Evolutionary conservation across 2,888 invertebrate genomes (phyloP).

Genomic region (Timema cristinae): DNA sequence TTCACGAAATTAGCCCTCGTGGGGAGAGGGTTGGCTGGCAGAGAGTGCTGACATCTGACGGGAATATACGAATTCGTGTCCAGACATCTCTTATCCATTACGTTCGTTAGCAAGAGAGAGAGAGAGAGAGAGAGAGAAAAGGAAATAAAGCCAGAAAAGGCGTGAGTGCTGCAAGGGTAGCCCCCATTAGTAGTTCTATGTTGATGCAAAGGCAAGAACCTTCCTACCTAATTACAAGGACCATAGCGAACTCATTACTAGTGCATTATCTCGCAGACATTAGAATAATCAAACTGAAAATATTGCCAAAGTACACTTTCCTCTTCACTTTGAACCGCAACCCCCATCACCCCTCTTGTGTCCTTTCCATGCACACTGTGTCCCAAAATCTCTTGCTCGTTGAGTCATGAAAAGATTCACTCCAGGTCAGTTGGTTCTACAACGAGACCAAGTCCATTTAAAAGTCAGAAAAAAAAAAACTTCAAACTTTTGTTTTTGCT

Average conservation of each 20-base stretch:
- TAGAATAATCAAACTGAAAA: slow-evolving; percentile 24
- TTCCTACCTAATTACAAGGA: slow-evolving; percentile 20
- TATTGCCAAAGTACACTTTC: slow-evolving; percentile 8
- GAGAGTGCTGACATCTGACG: slow-evolving; percentile 24
- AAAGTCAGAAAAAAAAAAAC: no score
- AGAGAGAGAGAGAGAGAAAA: slow-evolving; percentile 13
- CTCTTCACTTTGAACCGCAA: neutral
- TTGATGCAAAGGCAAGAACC: neutral
- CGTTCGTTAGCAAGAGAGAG: slow-evolving; percentile 21
- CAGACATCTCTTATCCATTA: slow-evolving; percentile 32
- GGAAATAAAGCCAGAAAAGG: slow-evolving; percentile 18
- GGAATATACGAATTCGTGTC: slow-evolving; percentile 26
- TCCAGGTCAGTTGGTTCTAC: no score
- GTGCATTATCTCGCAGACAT: slow-evolving; percentile 27
- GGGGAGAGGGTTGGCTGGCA: slow-evolving; percentile 15
- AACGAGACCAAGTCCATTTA: no score
- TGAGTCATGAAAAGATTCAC: no score
- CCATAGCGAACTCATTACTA: slow-evolving; percentile 27
- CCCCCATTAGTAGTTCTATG: slow-evolving; percentile 12
- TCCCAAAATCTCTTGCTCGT: no score
- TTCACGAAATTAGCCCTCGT: slow-evolving; percentile 25
- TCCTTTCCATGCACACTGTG: no score
- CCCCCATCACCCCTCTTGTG: no score
- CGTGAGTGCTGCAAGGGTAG: neutral
- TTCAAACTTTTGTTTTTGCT: no score